Evolutionary conservation across 2,888 invertebrate species (phyloP).

Genomic region (Ecdyonurus torrentis): DNA sequence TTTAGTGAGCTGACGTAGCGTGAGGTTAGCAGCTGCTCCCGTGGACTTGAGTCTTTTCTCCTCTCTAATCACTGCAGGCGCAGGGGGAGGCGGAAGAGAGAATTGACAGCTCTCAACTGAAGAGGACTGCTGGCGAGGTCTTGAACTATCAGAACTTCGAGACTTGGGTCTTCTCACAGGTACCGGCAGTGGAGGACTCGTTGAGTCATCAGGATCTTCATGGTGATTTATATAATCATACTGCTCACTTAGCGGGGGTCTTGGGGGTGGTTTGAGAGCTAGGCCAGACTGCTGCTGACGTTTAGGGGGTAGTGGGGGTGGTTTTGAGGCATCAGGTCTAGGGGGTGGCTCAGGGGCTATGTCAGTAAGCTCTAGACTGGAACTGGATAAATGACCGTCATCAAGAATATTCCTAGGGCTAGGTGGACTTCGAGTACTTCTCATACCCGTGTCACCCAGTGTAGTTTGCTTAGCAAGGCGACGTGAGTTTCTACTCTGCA

Average conservation of each 20-base stretch:
- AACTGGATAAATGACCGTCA: constrained; percentile 15
- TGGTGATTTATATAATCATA: constrained; percentile 37
- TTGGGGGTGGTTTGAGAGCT: constrained; percentile 40
- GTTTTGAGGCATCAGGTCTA: constrained; percentile 43
- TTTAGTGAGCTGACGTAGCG: constrained; percentile 64
- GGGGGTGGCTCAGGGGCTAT: constrained; percentile 48
- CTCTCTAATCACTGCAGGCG: neutral
- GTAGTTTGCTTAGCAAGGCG: constrained; percentile 17
- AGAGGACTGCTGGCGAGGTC: constrained; percentile 9
- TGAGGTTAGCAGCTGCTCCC: constrained; percentile 41
- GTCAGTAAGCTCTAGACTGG: constrained; percentile 24
- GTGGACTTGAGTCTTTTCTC: constrained; percentile 1
- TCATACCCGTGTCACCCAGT: constrained; percentile 14
- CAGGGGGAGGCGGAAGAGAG: constrained; percentile 8
- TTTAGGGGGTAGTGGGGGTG: constrained; percentile 57
- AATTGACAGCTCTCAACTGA: constrained; percentile 22
- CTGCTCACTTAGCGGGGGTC: constrained; percentile 40
- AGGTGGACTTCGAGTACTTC: constrained; percentile 12
- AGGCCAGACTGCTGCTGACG: constrained; percentile 31
- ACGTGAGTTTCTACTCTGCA: constrained; percentile 15
- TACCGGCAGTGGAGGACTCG: constrained; percentile 41
- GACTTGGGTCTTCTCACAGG: constrained; percentile 36
- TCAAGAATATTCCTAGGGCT: constrained; percentile 10
- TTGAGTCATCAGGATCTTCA: constrained; percentile 22
- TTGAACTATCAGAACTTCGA: constrained; percentile 21